Evolutionary conservation across 2,888 invertebrate genomes (phyloP), one percentile per base, ranked within the genome.

Genomic region (Perizoma flavofasciatum): DNA sequence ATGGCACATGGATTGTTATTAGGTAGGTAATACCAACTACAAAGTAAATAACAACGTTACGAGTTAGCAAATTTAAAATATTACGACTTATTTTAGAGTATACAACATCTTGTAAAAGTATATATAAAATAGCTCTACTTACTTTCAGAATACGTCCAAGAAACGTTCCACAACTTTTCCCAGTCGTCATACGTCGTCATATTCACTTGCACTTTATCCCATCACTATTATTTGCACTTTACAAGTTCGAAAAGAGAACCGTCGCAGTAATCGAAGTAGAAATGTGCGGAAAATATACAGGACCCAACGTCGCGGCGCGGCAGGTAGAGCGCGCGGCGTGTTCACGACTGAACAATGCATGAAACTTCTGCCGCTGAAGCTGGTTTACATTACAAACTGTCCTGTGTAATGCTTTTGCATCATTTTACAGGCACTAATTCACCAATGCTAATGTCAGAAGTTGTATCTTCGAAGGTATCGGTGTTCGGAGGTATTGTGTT

Each of bases 81-180:
- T 22, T 22, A 22, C 22, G 22, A 22, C 22, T 22, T 22, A 22
- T 22, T 22, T 22, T 22, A 22, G 22, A 22, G 22, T 22, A 3
- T 1, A 22, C 22, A 22, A 22, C 22, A 22, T 22, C 22, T 22
- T 22, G 22, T 22, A 22, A 41, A 41, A 41, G n/a, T 37, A 37
- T 37, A 34, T n/a, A 34, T 5, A 33, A 34, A 43, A 48, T 10
- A 39, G 41, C 9, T 8, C 9, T 43, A 60, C 63, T 34, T 63
- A 68, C 67, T 62, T 61, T 66, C 69, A 47, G 67, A 40, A 33
- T 67, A 64, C 37, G 51, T 66, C 69, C 69, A 69, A 35, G 69
- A 61, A 44, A 69, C 67, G 64, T 69, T 69, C 69, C 69, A 69
- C 44, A 69, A 64, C 11, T 66, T 65, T 57, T 69, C 67, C 69